Percentiles rank a stretch among this genome's conserved stretches.
Conservation (phyloP, 1,140 invertebrate genomes). For the Eumaeus atala region DNA sequence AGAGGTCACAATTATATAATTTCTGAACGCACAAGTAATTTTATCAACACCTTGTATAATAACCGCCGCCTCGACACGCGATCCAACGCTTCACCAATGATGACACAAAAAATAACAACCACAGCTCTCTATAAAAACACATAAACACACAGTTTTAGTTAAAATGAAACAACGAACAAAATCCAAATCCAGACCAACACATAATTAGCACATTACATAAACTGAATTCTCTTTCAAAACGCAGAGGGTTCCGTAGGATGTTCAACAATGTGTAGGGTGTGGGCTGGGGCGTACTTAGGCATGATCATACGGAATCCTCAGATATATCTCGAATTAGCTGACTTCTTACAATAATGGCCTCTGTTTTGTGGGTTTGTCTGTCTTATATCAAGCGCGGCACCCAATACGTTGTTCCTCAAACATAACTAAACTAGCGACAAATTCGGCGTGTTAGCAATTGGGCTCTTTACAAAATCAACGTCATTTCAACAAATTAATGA, state of each 20-base stretch:
- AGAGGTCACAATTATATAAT: slow-evolving; percentile 12
- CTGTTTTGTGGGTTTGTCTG: slow-evolving; percentile 24
- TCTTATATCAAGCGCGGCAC: slow-evolving; percentile 34
- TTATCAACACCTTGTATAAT: slow-evolving; percentile 27
- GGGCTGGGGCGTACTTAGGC: slow-evolving; percentile 34
- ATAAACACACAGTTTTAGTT: slow-evolving; percentile 72
- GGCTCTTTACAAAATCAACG: slow-evolving; percentile 62
- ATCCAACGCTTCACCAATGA: slow-evolving; percentile 44
- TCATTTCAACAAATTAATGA: slow-evolving; percentile 59
- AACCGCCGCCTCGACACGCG: slow-evolving; percentile 51
- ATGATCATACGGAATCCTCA: slow-evolving; percentile 55
- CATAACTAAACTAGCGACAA: slow-evolving; percentile 36
- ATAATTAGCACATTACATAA: slow-evolving; percentile 73
- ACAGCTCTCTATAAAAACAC: slow-evolving; percentile 67
- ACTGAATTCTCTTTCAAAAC: slow-evolving; percentile 40
- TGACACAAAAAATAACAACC: slow-evolving; percentile 49
- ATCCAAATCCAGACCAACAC: slow-evolving; percentile 70
- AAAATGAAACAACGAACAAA: slow-evolving; percentile 70
- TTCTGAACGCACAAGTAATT: slow-evolving; percentile 26
- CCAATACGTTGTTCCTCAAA: slow-evolving; percentile 36
- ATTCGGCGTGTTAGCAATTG: slow-evolving; percentile 45
- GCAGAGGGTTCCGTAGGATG: slow-evolving; percentile 58
- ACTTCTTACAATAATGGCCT: slow-evolving; percentile 19
- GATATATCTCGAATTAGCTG: slow-evolving; percentile 36
- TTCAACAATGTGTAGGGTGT: slow-evolving; percentile 25